Conservation (phyloP, 2,888 invertebrate species). For the Euphydryas editha region DNA sequence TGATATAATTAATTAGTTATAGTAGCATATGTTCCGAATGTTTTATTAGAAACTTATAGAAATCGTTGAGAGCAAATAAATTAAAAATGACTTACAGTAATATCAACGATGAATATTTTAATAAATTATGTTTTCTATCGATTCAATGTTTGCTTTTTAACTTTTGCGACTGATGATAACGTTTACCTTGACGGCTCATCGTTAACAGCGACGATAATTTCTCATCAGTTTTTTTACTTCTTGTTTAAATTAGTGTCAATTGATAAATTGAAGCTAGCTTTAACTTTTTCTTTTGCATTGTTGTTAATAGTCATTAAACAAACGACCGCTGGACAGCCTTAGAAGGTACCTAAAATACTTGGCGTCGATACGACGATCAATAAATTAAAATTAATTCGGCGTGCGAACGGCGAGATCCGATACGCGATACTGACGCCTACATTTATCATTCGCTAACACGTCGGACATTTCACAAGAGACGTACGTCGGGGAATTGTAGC, state of each 20-base stretch:
- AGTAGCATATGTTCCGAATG: conserved; percentile 23
- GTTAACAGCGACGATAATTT: background rate
- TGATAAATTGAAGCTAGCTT: background rate
- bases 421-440: conserved; percentile 83
- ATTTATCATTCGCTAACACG: conserved; percentile 84
- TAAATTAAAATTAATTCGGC: conserved; percentile 84
- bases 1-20: conserved; percentile 19
- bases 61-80: conserved; percentile 15
- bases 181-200: background rate
- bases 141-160: conserved; percentile 28
- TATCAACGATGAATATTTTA: conserved; percentile 48
- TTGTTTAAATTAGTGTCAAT: background rate
- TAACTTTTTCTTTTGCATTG: conserved; percentile 1
- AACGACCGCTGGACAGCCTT: conserved; percentile 36
- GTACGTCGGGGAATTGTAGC: conserved; percentile 63
- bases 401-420: conserved; percentile 83
- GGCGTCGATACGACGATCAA: conserved; percentile 80
- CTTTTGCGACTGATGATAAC: background rate
- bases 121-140: conserved; percentile 46
- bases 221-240: background rate
- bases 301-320: conserved; percentile 11
- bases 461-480: conserved; percentile 79
- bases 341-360: conserved; percentile 80
- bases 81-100: conserved; percentile 25
- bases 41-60: conserved; percentile 20